Percentiles rank a stretch among this genome's conserved stretches.
Conservation (phyloP, 2,113 vertebrate genomes). For the Steatornis caripensis region DNA sequence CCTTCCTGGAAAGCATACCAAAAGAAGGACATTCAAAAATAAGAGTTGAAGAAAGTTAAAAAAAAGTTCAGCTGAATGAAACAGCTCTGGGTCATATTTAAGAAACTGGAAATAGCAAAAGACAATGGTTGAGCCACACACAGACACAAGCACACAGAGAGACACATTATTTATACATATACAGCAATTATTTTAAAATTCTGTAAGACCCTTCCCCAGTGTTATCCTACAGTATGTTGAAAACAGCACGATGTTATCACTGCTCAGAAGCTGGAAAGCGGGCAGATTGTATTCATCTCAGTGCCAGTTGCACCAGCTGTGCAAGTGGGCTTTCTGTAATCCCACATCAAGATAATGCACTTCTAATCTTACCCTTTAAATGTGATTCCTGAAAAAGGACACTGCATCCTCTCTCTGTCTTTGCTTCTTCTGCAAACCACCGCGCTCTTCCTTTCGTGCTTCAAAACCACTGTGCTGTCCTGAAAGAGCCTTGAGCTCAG, state of each 20-base stretch:
- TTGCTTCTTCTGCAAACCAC: not conserved
- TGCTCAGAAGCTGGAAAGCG: not conserved
- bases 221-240: not conserved
- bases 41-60: not conserved
- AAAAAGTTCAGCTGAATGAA: not conserved
- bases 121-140: not conserved
- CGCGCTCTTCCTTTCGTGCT: not conserved
- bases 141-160: not conserved
- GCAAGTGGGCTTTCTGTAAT: constrained; percentile 24
- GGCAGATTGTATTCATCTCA: not conserved
- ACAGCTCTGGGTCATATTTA: not conserved
- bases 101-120: not conserved
- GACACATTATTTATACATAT: rapidly evolving
- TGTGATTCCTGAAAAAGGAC: constrained; percentile 24
- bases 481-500: not conserved
- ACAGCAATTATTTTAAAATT: not conserved
- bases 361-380: constrained; percentile 29
- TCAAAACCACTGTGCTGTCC: not conserved
- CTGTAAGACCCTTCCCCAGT: not conserved
- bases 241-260: not conserved
- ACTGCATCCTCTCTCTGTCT: not conserved
- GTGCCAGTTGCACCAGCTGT: not conserved
- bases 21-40: constrained; percentile 3
- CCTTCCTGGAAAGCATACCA: constrained; percentile 15
- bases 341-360: not conserved